Conservation (phyloP, 2,888 invertebrate species). For the Drosophila putrida region DNA sequence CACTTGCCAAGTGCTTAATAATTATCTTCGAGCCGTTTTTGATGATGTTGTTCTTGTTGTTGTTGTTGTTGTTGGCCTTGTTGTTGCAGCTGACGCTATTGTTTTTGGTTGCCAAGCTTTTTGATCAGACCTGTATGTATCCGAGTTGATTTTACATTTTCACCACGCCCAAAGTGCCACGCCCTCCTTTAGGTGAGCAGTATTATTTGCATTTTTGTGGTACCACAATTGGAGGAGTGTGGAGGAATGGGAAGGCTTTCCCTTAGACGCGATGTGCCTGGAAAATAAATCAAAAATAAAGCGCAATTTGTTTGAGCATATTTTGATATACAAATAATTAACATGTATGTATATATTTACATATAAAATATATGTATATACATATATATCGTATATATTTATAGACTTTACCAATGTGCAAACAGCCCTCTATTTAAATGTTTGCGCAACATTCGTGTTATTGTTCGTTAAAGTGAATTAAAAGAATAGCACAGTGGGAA, state of each 20-base stretch:
- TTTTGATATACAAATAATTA: background rate
- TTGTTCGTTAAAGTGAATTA: slow-evolving; percentile 1
- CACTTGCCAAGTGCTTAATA: slow-evolving; percentile 31
- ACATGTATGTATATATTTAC: background rate
- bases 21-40: slow-evolving; percentile 28
- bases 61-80: background rate
- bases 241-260: background rate
- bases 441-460: background rate
- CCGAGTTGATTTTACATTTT: slow-evolving; percentile 33
- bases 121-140: slow-evolving; percentile 17
- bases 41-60: background rate
- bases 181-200: slow-evolving; percentile 18
- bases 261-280: slow-evolving; percentile 20
- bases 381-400: background rate
- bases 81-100: slow-evolving; percentile 11
- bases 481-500: background rate
- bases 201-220: slow-evolving; percentile 33
- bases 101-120: slow-evolving; percentile 10
- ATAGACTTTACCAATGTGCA: background rate
- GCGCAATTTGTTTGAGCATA: slow-evolving; percentile 8
- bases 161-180: slow-evolving; percentile 21
- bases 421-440: background rate
- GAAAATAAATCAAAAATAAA: slow-evolving; percentile 24
- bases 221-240: background rate
- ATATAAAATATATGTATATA: background rate